A percentile compares a stretch with the other conserved stretches of the same genome.
Evolutionary conservation across 2,113 vertebrate genomes (phyloP).

Genomic region (Nothocercus nigrocapillus): DNA sequence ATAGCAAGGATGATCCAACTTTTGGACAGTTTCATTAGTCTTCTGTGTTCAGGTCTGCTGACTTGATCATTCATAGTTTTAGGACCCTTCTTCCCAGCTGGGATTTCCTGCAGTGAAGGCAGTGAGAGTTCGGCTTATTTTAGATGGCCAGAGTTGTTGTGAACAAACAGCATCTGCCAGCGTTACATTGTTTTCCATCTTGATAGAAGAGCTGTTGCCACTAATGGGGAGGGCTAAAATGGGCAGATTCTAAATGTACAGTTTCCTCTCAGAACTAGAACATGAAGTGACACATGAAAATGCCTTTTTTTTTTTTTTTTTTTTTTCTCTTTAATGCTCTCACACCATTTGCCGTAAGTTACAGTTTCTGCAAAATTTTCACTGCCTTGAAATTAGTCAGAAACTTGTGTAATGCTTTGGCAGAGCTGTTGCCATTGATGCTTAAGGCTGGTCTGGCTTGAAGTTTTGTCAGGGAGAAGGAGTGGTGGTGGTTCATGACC

Average conservation of each 20-base stretch:
- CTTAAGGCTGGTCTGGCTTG: neutral
- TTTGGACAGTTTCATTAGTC: neutral
- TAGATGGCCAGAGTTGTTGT: neutral
- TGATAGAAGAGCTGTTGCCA: neutral
- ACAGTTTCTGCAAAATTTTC: neutral
- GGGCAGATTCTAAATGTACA: neutral
- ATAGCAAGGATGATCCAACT: neutral
- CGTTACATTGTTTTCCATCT: neutral
- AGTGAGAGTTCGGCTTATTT: neutral
- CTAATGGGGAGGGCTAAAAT: neutral
- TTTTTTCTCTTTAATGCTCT: neutral
- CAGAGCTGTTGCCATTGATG: neutral
- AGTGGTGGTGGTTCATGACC: neutral
- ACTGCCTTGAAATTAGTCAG: neutral
- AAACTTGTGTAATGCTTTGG: neutral
- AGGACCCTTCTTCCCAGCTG: neutral
- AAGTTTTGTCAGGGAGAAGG: neutral
- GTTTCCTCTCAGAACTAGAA: neutral
- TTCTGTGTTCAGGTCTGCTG: neutral
- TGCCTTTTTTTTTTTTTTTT: neutral
- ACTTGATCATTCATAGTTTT: neutral
- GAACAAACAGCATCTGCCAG: neutral
- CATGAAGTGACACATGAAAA: neutral
- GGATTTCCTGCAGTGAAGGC: neutral
- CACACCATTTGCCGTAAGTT: neutral